Base-by-base conservation (phyloP, 2,888 invertebrate genomes). In the Acleris literana region DNA sequence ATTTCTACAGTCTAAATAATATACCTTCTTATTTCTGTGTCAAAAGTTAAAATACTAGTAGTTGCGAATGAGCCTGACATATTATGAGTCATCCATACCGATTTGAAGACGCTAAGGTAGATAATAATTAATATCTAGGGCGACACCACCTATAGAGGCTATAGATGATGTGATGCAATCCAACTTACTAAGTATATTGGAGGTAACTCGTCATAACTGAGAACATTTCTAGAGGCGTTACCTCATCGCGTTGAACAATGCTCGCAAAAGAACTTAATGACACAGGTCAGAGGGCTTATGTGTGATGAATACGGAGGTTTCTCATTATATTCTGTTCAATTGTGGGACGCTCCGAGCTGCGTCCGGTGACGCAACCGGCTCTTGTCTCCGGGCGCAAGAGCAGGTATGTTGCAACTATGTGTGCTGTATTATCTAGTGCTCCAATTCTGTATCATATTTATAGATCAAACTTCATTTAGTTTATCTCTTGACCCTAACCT, bases 401-500 rank as follows among this genome's bases (percentile, higher is more conserved):
- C 33, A 33, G 33, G 33, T 57, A 57, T 17, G 25, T 17, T 46
- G 43, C 46, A 46, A 46, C 18, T 58, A 29, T 48, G 48, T 48
- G 39, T 17, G 22, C 54, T 25, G 43, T 51, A 44, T 22, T 54
- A 25, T 39, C 29, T 60, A 56, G 60, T 53, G 52, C 56, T 52
- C 52, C 57, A 56, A 61, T 56, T 61, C 39, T 56, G 39, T 22
- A 18, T 57, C 52, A 55, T 51, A 61, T 56, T 44, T 51, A 55
- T 51, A 56, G 61, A 39, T 61, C 61, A 39, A 66, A 61, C 56
- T 51, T 57, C 61, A 56, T 52, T 56, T 57, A 25, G 51, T 62
- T 61, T 57, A 62, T 66, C 62, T 57, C 53, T 52, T 66, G 66
- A 66, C 66, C 66, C 57, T 55, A 62, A 57, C 66, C 66, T 29